Conservation (phyloP, 2,888 invertebrate genomes). For the Tetragonisca angustula region DNA sequence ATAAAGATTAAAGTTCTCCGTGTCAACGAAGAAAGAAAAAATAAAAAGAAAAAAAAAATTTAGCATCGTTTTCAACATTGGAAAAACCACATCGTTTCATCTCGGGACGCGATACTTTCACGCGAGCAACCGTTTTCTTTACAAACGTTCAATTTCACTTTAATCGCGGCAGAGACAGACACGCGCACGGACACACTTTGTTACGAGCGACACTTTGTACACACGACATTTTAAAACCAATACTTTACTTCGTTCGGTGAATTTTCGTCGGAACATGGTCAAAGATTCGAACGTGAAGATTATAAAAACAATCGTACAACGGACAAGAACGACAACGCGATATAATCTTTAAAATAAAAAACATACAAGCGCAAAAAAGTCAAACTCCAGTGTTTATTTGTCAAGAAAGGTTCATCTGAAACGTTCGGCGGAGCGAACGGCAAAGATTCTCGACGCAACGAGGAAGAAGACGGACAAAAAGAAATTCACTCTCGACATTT, state of each 20-base stretch:
- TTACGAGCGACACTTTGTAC: too few species aligned
- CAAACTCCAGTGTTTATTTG: slow-evolving; percentile 3
- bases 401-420: not conserved
- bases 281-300: not conserved
- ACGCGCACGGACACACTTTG: too few species aligned
- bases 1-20: slow-evolving; percentile 36
- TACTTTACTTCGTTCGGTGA: not conserved
- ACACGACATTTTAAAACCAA: too few species aligned
- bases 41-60: slow-evolving; percentile 18
- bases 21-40: slow-evolving; percentile 22
- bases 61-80: slow-evolving; percentile 37
- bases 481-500: not conserved
- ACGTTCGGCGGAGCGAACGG: too few species aligned
- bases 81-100: slow-evolving; percentile 25
- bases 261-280: not conserved
- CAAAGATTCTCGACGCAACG: too few species aligned
- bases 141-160: not conserved
- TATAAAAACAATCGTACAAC: not conserved
- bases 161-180: not conserved
- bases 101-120: slow-evolving; percentile 16
- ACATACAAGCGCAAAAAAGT: not conserved
- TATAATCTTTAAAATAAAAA: slow-evolving; percentile 12
- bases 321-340: not conserved
- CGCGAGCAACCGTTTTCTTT: slow-evolving; percentile 9
- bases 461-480: not conserved